Evolutionary conservation across 2,888 invertebrate genomes (phyloP), one percentile per base, ranked within the genome.

Genomic region (Troides helena): DNA sequence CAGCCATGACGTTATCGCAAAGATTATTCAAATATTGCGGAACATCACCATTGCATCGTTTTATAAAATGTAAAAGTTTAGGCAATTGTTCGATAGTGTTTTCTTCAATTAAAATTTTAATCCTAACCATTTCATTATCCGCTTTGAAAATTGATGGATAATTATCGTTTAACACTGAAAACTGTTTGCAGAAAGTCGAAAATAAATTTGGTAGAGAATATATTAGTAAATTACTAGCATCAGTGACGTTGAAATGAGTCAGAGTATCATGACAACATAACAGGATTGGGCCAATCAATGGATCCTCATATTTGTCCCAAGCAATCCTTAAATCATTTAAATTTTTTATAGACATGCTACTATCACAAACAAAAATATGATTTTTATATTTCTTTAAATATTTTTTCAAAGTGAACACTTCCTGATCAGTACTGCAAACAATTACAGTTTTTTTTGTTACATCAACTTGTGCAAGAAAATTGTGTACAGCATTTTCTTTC

Each of bases 251-350:
- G 67, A 97, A 79, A 73, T 95, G 94, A 0, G 88, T 88, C 65
- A 96, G 87, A 76, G 94, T 93, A 18, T 90, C 89, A 81, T 97
- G 97, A n/a, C 95, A 95, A 76, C 95, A 95, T 8, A 97, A 88
- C 18, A 97, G 85, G 71, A 95, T 84, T 39, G 94, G 89, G 58
- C 92, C 92, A 14, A 80, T 73, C 4, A 85, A 25, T 10, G 93
- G 93, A 6, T 86, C 87, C 63, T 87, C 72, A 65, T 87, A 89
- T 18, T 88, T 86, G 30, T 77, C 78, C 90, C 93, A 92, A 14
- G 78, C 78, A 56, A 85, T 78, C 72, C 83, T 89, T 14, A 93
- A 74, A 62, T 81, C 90, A 73, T 84, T 87, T 68, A 92, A 76
- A 46, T 89, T 86, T 18, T 88, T 84, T n/a, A 91, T 77, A 0